Evolutionary conservation across 2,888 invertebrate species (phyloP), one percentile per base, ranked within the genome.

Genomic region (Eubasilissa splendida): DNA sequence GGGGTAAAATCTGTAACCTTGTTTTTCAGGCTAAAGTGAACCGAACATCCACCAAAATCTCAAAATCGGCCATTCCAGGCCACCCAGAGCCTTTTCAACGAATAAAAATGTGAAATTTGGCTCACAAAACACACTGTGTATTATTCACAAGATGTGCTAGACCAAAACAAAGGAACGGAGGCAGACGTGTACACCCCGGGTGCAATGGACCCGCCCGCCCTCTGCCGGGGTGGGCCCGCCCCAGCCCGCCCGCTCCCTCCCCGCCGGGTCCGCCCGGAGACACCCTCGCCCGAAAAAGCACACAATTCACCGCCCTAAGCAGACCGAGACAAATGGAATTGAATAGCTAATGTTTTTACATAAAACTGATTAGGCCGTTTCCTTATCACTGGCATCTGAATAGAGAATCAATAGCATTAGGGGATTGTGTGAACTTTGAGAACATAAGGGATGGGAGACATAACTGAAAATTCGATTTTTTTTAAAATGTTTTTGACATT

Each of bases 101-200:
- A 63, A 66, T 66, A 66, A 66, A 58, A 50, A 14, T 10, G 14
- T 31, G 54, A 22, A 71, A 71, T 54, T 71, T 12, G 12, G 14
- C 53, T 71, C 22, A 54, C 33, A 14, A 70, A 70, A 14, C 52
- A 52, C n/a, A 52, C 8, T 11, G 33, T 71, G 56, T 53, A 54
- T 53, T 54, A 56, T 53, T 66, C 66, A 66, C 12, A 66, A 66
- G 66, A 66, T 50, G 66, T 66, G 12, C 66, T 54, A 54, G 59
- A 74, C 74, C 59, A 74, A 74, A 74, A 74, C 74, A 74, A 74
- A 74, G 12, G 12, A 42, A 42, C 10, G 74, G 74, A 53, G 68
- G 42, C 50, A 50, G 58, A 54, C 59, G 74, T 11, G 53, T 14
- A 31, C 59, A 33, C 33, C 56, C 58, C 58, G 58, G 74, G 54